Conservation (phyloP, 1,140 invertebrate species). For the Maniola jurtina region DNA sequence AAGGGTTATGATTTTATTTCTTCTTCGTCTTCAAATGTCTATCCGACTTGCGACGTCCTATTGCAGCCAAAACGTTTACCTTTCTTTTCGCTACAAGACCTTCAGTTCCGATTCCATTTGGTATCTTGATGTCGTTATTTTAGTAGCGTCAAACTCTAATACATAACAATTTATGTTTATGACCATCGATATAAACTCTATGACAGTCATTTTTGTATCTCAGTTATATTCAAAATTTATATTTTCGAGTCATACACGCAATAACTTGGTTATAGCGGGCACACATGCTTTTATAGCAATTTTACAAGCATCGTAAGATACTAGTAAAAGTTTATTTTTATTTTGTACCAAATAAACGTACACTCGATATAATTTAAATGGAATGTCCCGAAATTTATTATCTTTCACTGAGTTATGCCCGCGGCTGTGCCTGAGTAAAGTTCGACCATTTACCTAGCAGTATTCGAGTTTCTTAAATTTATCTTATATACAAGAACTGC, state of each 20-base stretch:
- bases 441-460: neutral
- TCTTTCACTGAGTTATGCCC: neutral
- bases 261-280: conserved; percentile 23
- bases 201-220: conserved; percentile 1
- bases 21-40: too few relatives aligned
- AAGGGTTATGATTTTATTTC: too few relatives aligned
- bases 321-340: conserved; percentile 13
- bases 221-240: conserved; percentile 24
- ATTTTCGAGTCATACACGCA: conserved; percentile 21
- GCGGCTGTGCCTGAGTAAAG: neutral
- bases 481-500: too few relatives aligned
- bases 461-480: too few relatives aligned
- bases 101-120: too few relatives aligned
- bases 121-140: too few relatives aligned
- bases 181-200: neutral
- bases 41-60: too few relatives aligned
- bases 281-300: conserved; percentile 18
- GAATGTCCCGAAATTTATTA: neutral
- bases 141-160: too few relatives aligned
- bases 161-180: too few relatives aligned
- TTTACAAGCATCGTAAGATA: conserved; percentile 21
- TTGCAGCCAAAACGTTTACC: too few relatives aligned
- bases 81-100: too few relatives aligned
- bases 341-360: conserved; percentile 3
- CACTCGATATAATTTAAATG: neutral